Percentiles rank a stretch among this genome's conserved stretches.
Evolutionary conservation across 1,140 invertebrate species (phyloP).

Genomic region (Drosophila bifasciata): DNA sequence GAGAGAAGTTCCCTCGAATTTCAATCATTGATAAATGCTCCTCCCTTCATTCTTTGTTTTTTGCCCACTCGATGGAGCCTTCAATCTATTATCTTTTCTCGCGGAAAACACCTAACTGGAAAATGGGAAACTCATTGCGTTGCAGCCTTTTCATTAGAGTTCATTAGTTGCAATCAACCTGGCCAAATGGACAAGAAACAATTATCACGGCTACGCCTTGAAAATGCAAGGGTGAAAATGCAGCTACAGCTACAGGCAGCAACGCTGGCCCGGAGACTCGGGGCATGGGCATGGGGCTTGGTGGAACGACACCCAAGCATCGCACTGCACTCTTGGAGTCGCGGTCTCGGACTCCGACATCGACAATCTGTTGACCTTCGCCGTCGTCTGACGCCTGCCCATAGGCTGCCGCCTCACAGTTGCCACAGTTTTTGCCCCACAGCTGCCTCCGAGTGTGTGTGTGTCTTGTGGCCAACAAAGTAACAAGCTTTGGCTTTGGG

Average conservation of each 20-base stretch:
- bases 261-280: not conserved
- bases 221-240: constrained; percentile 30
- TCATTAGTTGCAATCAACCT: constrained; percentile 80
- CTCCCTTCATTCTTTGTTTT: constrained; percentile 1
- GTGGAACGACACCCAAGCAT: constrained; percentile 17
- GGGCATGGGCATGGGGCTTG: constrained; percentile 35
- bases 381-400: constrained; percentile 75
- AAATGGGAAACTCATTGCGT: constrained; percentile 45
- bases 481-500: constrained; percentile 35
- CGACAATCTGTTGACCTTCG: constrained; percentile 82
- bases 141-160: constrained; percentile 71
- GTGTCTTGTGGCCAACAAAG: constrained; percentile 50
- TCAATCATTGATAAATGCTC: constrained; percentile 19
- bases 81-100: too few relatives aligned
- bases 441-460: constrained; percentile 26
- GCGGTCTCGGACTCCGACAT: constrained; percentile 45
- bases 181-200: constrained; percentile 79
- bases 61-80: too few relatives aligned
- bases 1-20: not conserved
- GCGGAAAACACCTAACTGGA: constrained; percentile 3
- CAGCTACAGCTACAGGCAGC: constrained; percentile 18
- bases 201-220: constrained; percentile 74
- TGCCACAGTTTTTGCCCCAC: constrained; percentile 11
- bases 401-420: constrained; percentile 53
- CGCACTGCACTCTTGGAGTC: constrained; percentile 15